Conservation (phyloP, 2,113 vertebrate genomes). For the Caranx ignobilis region DNA sequence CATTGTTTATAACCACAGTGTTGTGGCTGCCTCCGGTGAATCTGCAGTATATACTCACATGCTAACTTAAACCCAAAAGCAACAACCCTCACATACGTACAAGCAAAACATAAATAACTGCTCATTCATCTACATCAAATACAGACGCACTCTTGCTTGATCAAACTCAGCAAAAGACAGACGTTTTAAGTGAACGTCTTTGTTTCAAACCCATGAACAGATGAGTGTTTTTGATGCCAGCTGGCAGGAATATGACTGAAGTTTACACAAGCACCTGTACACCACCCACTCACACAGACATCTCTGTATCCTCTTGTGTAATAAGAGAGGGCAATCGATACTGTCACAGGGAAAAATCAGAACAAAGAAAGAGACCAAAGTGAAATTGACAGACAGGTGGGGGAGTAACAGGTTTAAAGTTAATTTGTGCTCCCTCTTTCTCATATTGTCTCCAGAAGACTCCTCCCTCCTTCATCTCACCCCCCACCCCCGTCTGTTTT, state of each 20-base stretch:
- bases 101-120: neutral
- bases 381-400: slow-evolving; percentile 79
- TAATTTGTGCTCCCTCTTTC: slow-evolving; percentile 72
- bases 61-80: slow-evolving; percentile 20
- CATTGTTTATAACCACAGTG: slow-evolving; percentile 47
- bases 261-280: slow-evolving; percentile 49
- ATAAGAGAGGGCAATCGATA: slow-evolving; percentile 77
- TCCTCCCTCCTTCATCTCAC: slow-evolving; percentile 44
- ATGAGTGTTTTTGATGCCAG: slow-evolving; percentile 11
- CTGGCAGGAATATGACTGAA: slow-evolving; percentile 37
- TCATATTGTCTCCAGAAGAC: slow-evolving; percentile 73
- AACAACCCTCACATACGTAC: neutral
- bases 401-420: slow-evolving; percentile 79
- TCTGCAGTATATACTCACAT: slow-evolving; percentile 21
- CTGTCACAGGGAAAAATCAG: slow-evolving; percentile 68
- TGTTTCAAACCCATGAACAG: neutral
- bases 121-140: neutral
- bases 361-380: slow-evolving; percentile 73
- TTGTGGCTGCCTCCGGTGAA: slow-evolving; percentile 47
- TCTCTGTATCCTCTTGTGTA: slow-evolving; percentile 71
- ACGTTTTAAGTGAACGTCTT: neutral
- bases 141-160: neutral
- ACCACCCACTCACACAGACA: slow-evolving; percentile 48
- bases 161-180: neutral
- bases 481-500: slow-evolving; percentile 3